Percentiles rank a stretch among this genome's conserved stretches.
Conservation (phyloP, 2,888 invertebrate genomes). For the Epinotia demarniana region DNA sequence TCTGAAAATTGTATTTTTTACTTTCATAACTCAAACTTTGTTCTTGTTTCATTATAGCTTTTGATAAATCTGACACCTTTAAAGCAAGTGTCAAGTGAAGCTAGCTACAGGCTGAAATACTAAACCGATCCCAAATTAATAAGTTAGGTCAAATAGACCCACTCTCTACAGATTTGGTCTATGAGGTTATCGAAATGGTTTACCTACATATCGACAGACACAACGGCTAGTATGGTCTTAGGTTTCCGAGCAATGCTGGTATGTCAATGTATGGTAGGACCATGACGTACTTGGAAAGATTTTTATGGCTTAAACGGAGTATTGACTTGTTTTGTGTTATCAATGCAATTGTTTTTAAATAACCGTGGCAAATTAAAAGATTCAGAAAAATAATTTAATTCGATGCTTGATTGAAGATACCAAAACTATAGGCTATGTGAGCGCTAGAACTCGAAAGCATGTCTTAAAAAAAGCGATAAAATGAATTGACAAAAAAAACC, state of each 20-base stretch:
- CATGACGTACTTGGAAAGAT: background rate
- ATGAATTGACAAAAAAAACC: too few relatives aligned
- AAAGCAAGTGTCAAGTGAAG: too few relatives aligned
- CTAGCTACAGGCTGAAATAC: too few relatives aligned
- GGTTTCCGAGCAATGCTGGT: conserved; percentile 3
- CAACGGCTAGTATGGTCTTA: background rate
- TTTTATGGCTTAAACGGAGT: conserved; percentile 15
- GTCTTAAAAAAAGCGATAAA: too few relatives aligned
- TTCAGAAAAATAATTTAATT: background rate
- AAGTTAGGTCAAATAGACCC: background rate
- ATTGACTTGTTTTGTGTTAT: background rate
- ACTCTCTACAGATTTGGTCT: conserved; percentile 12
- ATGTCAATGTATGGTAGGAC: background rate
- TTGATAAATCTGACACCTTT: too few relatives aligned
- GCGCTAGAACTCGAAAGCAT: too few relatives aligned
- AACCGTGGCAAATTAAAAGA: background rate
- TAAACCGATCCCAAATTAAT: too few relatives aligned
- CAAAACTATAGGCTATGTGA: too few relatives aligned
- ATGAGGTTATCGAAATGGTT: conserved; percentile 2
- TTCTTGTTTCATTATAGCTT: too few relatives aligned
- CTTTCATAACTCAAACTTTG: too few relatives aligned
- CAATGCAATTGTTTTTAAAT: background rate
- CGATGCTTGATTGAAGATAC: background rate
- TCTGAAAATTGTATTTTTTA: too few relatives aligned
- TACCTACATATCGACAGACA: background rate